These are phyloP conservation scores for Dromas ardeola DNA, from an alignment of 2,113 vertebrate species.

Conservation along the genomic window DNA sequence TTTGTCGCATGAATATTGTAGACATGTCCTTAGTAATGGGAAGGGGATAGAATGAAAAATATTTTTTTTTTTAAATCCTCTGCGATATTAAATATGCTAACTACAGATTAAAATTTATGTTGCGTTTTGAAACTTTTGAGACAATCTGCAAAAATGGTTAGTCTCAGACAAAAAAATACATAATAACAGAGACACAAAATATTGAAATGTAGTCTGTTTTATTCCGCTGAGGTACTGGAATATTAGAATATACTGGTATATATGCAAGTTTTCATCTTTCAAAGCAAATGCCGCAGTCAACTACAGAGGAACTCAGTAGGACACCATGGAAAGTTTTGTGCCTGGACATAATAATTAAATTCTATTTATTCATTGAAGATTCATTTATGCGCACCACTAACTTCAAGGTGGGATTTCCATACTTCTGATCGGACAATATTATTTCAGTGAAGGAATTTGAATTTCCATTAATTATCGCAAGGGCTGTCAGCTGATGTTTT, in stretches of 20 bases:
- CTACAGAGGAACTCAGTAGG: neutral
- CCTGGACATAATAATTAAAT: neutral
- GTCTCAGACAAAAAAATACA: neutral
- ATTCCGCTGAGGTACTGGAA: neutral
- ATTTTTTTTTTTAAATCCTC: neutral
- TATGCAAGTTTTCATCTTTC: neutral
- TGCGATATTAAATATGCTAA: neutral
- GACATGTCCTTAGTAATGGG: neutral
- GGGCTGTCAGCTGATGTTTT: neutral
- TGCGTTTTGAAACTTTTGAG: neutral
- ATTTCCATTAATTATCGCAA: neutral
- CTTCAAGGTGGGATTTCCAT: neutral
- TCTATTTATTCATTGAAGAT: neutral
- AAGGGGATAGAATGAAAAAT: neutral
- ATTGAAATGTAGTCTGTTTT: neutral
- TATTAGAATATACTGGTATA: neutral
- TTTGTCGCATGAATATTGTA: neutral
- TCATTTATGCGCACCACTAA: neutral
- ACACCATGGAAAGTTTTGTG: neutral
- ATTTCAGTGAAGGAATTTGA: neutral
- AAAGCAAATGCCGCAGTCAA: neutral
- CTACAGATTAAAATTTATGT: neutral
- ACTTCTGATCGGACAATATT: neutral
- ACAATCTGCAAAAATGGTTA: neutral
- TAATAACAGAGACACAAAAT: neutral